phyloP scores from a whole-genome alignment of 2,797 vertebrate genomes.

The Mus spretus region DNA sequence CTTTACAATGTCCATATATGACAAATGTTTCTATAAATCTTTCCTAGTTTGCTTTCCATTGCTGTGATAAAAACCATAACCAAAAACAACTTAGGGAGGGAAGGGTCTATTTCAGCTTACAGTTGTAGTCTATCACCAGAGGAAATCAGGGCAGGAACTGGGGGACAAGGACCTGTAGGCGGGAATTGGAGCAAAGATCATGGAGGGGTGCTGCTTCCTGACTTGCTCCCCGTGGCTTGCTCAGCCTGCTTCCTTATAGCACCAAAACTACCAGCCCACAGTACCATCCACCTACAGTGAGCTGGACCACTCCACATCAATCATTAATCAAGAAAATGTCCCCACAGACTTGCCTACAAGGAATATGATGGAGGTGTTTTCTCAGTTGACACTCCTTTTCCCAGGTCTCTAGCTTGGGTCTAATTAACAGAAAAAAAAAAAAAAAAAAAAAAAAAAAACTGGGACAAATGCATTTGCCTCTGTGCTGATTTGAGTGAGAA shows the following conservation, averaged over 20 bases:
- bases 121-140: background rate
- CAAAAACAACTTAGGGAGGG: background rate
- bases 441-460: too few species aligned
- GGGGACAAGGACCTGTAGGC: background rate
- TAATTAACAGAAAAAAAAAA: background rate
- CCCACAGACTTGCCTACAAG: too few species aligned
- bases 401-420: background rate
- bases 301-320: too few species aligned
- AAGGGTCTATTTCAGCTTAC: background rate
- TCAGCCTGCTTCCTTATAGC: background rate
- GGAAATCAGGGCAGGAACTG: background rate
- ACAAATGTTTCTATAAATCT: conserved; percentile 10
- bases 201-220: background rate
- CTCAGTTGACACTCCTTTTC: background rate
- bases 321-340: background rate
- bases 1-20: conserved; percentile 14
- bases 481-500: background rate
- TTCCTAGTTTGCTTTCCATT: background rate
- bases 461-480: background rate
- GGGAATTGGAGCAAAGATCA: background rate
- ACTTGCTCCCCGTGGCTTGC: background rate
- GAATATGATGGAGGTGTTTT: background rate
- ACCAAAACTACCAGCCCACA: background rate
- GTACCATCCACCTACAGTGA: background rate
- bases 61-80: background rate